A percentile compares a stretch with the other conserved stretches of the same genome.
These are phyloP conservation scores for Picus viridis DNA, from an alignment of 2,797 vertebrate species.

Conservation along the genomic window DNA sequence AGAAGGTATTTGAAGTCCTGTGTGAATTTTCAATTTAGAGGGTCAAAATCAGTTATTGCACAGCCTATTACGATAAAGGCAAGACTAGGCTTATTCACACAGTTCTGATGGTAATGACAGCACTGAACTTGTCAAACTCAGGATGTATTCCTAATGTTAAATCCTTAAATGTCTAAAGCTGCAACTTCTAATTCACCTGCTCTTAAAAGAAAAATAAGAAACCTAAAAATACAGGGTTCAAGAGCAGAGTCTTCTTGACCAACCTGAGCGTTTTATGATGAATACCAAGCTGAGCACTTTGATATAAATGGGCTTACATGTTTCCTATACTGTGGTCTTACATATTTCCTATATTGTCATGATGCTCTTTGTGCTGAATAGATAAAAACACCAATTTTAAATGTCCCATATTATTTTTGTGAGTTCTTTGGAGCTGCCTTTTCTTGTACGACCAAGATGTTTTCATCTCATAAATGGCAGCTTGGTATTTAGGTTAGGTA, in stretches of 20 bases:
- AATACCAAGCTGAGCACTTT: background rate
- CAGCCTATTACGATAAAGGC: rapidly evolving
- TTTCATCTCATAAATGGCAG: background rate
- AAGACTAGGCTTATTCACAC: background rate
- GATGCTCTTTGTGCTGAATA: background rate
- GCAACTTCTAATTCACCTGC: background rate
- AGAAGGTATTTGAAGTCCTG: background rate
- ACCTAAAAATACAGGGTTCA: background rate
- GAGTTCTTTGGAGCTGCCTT: background rate
- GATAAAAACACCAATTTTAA: background rate
- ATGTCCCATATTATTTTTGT: background rate
- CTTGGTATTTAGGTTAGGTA: background rate
- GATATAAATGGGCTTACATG: background rate
- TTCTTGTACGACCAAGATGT: background rate
- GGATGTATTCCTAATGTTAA: background rate
- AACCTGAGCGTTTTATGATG: background rate
- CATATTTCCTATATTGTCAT: background rate
- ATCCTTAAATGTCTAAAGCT: background rate
- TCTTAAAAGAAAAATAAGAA: background rate
- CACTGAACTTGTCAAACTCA: background rate
- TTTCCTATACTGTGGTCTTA: background rate
- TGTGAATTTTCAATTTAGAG: background rate
- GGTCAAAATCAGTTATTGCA: background rate
- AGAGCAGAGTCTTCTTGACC: background rate
- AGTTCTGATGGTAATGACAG: background rate